Evolutionary conservation across 1,140 invertebrate genomes (phyloP).

Genomic region (Drosophila arizonae): DNA sequence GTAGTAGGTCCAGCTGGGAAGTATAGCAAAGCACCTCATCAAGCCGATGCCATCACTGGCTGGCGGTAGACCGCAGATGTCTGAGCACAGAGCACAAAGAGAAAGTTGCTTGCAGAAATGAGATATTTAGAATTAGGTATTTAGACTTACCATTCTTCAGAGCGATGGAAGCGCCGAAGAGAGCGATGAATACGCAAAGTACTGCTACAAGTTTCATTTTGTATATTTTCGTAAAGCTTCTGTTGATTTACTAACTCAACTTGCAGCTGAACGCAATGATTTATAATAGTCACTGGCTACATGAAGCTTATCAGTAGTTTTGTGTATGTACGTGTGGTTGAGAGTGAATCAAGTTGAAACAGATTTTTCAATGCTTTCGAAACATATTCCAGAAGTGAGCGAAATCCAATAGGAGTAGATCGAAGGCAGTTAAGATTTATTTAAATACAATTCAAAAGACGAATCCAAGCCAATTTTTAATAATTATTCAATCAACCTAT

Average conservation of each 20-base stretch:
- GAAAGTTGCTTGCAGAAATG: not conserved
- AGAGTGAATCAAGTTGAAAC: slow-evolving; percentile 31
- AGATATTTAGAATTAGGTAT: not conserved
- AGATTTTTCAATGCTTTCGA: slow-evolving; percentile 56
- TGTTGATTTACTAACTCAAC: slow-evolving; percentile 37
- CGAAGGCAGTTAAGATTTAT: too few relatives aligned
- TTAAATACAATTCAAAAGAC: too few relatives aligned
- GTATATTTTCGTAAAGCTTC: slow-evolving; percentile 9
- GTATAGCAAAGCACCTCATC: slow-evolving; percentile 47
- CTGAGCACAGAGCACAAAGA: slow-evolving; percentile 15
- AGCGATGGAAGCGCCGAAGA: slow-evolving; percentile 51
- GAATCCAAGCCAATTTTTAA: too few relatives aligned
- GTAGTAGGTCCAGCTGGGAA: slow-evolving; percentile 81
- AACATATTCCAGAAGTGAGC: too few relatives aligned
- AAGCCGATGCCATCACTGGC: slow-evolving; percentile 54
- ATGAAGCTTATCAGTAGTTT: not conserved
- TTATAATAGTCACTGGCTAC: slow-evolving; percentile 42
- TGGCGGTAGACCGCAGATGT: slow-evolving; percentile 35
- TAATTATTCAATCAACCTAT: too few relatives aligned
- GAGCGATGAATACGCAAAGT: slow-evolving; percentile 47
- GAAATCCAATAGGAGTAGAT: too few relatives aligned
- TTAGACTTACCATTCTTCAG: slow-evolving; percentile 53
- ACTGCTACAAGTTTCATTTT: slow-evolving; percentile 57
- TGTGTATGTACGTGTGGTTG: slow-evolving; percentile 22
- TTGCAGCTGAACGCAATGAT: not conserved